A percentile compares a stretch with the other conserved stretches of the same genome.
Evolutionary conservation across 2,113 vertebrate genomes (phyloP).

Genomic region (Melanerpes formicivorus): DNA sequence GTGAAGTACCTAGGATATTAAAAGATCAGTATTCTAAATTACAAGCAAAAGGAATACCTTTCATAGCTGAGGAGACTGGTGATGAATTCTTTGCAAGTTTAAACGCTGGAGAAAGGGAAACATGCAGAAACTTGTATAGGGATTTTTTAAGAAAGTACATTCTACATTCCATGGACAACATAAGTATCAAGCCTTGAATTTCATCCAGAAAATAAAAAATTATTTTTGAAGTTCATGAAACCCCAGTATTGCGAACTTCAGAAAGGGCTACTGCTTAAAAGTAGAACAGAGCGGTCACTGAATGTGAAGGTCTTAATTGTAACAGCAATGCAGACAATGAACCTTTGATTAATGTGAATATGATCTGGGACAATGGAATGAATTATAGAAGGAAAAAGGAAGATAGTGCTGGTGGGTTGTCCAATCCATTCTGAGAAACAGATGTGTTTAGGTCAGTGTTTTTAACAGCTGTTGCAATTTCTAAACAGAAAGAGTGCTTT

Average conservation of each 20-base stretch:
- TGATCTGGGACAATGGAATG: neutral
- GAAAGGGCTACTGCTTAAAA: neutral
- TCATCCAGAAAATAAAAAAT: neutral
- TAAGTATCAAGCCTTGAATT: neutral
- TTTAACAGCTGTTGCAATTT: neutral
- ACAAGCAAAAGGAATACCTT: neutral
- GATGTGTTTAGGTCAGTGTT: neutral
- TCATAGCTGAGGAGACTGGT: neutral
- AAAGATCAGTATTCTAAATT: neutral
- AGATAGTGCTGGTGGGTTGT: neutral
- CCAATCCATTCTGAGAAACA: neutral
- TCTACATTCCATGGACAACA: accelerated
- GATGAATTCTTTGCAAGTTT: neutral
- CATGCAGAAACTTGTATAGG: neutral
- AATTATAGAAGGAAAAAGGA: neutral
- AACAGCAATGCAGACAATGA: neutral
- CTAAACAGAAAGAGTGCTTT: neutral
- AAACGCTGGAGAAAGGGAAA: neutral
- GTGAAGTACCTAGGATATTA: neutral
- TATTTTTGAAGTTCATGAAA: neutral
- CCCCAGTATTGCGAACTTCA: neutral
- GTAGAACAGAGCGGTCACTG: neutral
- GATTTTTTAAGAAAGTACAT: neutral
- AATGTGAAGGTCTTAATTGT: neutral
- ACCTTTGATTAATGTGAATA: neutral